Conservation (phyloP, 2,797 vertebrate species). For the Sebastes kiyomatsui region DNA sequence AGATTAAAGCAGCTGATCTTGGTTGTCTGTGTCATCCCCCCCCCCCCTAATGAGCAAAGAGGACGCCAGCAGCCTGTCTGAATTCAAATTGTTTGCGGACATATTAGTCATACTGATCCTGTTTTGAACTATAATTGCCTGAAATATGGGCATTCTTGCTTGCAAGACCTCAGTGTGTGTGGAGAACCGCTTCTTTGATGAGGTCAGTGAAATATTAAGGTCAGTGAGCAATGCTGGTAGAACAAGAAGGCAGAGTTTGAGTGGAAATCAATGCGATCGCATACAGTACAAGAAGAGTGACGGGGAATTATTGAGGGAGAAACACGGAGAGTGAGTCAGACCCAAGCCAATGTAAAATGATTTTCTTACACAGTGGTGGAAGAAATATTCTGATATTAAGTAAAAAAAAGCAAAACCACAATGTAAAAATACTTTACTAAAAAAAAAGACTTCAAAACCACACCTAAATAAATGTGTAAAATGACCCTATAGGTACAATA, state of each 20-base stretch:
- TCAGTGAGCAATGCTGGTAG: neutral
- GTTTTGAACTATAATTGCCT: slow-evolving; percentile 33
- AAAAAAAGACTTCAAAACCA: neutral
- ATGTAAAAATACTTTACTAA: neutral
- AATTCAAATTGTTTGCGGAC: slow-evolving; percentile 27
- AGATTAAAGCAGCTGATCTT: slow-evolving; percentile 15
- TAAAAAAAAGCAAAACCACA: neutral
- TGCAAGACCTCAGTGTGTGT: neutral
- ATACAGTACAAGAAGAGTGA: slow-evolving; percentile 7
- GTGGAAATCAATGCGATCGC: slow-evolving; percentile 16
- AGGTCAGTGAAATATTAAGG: slow-evolving; percentile 26
- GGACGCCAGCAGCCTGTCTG: neutral
- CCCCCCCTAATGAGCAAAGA: slow-evolving; percentile 17
- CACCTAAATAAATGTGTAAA: too few species aligned
- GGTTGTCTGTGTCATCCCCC: neutral
- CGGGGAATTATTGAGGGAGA: neutral
- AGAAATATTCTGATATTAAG: neutral
- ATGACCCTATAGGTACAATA: neutral
- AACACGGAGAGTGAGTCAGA: neutral
- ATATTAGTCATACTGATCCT: slow-evolving; percentile 20
- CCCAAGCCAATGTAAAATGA: neutral
- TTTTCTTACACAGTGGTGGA: neutral
- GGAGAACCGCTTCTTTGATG: slow-evolving; percentile 2
- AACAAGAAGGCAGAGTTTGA: slow-evolving; percentile 10
- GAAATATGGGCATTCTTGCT: slow-evolving; percentile 18